These are phyloP conservation scores for Rallus limicola DNA, from an alignment of 2,113 vertebrate genomes.

Conservation along the genomic window DNA sequence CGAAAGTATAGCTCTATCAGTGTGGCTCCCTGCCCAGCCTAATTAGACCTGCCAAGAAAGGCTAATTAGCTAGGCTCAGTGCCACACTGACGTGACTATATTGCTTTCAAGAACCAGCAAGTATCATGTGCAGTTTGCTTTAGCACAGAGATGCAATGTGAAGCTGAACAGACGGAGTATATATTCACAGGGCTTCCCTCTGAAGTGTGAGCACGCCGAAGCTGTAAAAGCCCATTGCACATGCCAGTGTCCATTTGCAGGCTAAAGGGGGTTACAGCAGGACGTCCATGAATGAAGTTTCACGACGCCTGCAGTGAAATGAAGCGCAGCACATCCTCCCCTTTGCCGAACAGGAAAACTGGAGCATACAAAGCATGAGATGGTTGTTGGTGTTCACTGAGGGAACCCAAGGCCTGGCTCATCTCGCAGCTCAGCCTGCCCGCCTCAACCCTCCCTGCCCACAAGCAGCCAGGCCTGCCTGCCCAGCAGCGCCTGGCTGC, in stretches of 20 bases:
- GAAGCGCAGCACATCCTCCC: background rate
- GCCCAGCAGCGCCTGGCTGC: conserved; percentile 14
- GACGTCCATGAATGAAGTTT: background rate
- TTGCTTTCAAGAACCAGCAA: conserved; percentile 17
- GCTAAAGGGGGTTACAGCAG: background rate
- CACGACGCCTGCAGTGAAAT: rapidly evolving
- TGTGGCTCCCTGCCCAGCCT: conserved; percentile 38
- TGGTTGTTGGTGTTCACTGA: background rate
- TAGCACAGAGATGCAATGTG: background rate
- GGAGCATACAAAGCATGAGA: rapidly evolving
- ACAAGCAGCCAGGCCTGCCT: background rate
- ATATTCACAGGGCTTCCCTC: background rate
- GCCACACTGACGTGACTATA: conserved; percentile 49
- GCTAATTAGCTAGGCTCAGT: conserved; percentile 61
- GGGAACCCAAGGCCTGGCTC: rapidly evolving
- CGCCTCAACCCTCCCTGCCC: background rate
- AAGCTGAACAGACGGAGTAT: background rate
- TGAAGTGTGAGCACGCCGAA: background rate
- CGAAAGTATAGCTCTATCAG: conserved; percentile 27
- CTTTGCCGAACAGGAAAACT: background rate
- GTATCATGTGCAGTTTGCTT: background rate
- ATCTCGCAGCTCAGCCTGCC: background rate
- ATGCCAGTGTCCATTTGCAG: background rate
- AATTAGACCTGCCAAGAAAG: conserved; percentile 57
- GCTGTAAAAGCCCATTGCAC: background rate